Evolutionary conservation across 2,113 vertebrate genomes (phyloP), one percentile per base, ranked within the genome.

Genomic region (Camelus bactrianus): DNA sequence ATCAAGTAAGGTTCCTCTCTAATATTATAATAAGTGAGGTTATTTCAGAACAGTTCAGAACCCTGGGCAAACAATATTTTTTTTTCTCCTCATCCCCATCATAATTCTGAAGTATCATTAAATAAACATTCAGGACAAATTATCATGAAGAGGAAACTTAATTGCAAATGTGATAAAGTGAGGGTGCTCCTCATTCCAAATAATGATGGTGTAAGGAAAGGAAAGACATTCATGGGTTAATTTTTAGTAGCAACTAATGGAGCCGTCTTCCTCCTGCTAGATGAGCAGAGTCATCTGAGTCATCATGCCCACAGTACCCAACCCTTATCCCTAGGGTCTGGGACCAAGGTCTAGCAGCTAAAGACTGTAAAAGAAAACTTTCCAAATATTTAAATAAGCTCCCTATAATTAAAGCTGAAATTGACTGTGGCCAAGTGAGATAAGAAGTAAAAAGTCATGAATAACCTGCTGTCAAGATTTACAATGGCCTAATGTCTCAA

Each of bases 71-170:
- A 48, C 32, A 83, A 46, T 24, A 13, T 24, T 64, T 26, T 56
- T 79, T 69, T 32, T 72, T 62, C 65, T 48, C 30, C 17, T 77
- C 60, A 16, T 12, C 24, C 48, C 2, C 10, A 88, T 42, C 9
- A 35, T 80, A 83, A 80, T 96, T 95, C 26, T 84, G 11, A 93
- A 80, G 17, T 94, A 38, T 28, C 4, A 32, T 84, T 87, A 93
- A 85, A 35, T 93, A 54, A 82, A 80, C 91, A 32, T 60, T 87
- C 10, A 83, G 70, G 38, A 64, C 0, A 82, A 46, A 80, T 28
- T 75, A 76, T 5, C 4, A 72, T 26, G 12, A 72, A 79, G 16
- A 70, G 13, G 87, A 82, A 26, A 58, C 48, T 48, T 92, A 1
- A n/a, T 28, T 87, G 35, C 67, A 94, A 96, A 69, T 16, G 24